Evolutionary conservation across 2,113 vertebrate species (phyloP).

Genomic region (Neolamprologus devosi): DNA sequence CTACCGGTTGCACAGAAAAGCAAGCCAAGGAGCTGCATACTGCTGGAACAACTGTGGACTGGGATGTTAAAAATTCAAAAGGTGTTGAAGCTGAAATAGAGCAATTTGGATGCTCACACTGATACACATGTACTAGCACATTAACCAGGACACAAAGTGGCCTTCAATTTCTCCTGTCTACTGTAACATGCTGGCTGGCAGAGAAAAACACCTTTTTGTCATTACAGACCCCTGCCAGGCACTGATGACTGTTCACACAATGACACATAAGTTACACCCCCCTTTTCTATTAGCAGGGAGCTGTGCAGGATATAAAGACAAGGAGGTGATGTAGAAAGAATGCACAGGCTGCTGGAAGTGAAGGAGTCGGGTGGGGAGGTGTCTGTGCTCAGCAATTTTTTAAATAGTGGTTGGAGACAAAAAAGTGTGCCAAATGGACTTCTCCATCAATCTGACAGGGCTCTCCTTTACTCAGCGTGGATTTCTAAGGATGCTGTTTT

Average conservation of each 20-base stretch:
- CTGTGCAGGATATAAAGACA: neutral
- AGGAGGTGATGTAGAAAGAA: neutral
- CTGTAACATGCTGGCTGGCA: neutral
- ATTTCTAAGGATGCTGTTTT: neutral
- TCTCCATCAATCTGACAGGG: conserved; percentile 44
- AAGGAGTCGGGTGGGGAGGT: neutral
- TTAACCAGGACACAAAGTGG: neutral
- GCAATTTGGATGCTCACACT: neutral
- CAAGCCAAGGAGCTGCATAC: neutral
- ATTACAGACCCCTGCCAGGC: conserved; percentile 11
- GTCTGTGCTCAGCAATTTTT: neutral
- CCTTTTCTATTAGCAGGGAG: neutral
- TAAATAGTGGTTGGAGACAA: conserved; percentile 15
- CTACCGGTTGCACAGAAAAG: neutral
- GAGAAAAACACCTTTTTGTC: conserved; percentile 6
- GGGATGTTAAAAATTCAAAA: neutral
- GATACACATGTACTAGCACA: neutral
- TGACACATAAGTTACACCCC: conserved; percentile 26
- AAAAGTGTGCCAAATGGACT: conserved; percentile 38
- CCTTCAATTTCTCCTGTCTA: neutral
- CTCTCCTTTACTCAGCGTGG: conserved; percentile 18
- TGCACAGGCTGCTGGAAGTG: neutral
- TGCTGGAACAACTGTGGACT: neutral
- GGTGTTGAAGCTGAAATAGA: neutral
- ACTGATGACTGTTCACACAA: conserved; percentile 27